phyloP scores from a whole-genome alignment of 2,113 vertebrate species.

The Psilopsiagon aymara region DNA sequence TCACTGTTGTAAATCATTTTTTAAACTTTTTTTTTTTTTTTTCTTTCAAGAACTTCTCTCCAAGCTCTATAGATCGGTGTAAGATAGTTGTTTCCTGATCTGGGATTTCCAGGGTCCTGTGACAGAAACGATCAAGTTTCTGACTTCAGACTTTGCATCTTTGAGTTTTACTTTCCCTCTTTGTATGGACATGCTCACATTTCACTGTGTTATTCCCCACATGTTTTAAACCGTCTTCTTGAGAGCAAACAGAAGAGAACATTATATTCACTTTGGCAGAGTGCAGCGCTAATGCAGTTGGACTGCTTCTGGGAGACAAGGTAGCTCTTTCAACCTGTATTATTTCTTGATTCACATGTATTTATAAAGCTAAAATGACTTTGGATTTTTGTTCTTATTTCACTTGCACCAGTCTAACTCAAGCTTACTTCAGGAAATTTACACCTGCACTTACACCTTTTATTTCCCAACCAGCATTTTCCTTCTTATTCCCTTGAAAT shows the following conservation, averaged over 20 bases:
- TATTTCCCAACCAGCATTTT: not conserved
- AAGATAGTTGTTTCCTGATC: not conserved
- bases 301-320: not conserved
- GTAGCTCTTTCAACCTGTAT: not conserved
- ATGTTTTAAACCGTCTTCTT: not conserved
- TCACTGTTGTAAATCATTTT: not conserved
- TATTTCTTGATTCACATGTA: not conserved
- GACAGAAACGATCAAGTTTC: not conserved
- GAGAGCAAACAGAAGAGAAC: not conserved
- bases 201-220: not conserved
- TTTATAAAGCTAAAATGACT: not conserved
- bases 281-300: not conserved
- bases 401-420: not conserved
- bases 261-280: not conserved
- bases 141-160: not conserved
- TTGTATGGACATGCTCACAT: accelerated
- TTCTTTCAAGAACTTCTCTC: not conserved
- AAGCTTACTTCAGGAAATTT: not conserved
- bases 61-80: not conserved
- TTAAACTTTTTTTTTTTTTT: not conserved
- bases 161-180: not conserved
- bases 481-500: not conserved
- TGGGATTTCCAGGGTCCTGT: not conserved
- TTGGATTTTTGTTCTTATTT: not conserved
- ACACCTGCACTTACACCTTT: not conserved